phyloP scores from a whole-genome alignment of 2,888 invertebrate species.

The Limenitis camilla region DNA sequence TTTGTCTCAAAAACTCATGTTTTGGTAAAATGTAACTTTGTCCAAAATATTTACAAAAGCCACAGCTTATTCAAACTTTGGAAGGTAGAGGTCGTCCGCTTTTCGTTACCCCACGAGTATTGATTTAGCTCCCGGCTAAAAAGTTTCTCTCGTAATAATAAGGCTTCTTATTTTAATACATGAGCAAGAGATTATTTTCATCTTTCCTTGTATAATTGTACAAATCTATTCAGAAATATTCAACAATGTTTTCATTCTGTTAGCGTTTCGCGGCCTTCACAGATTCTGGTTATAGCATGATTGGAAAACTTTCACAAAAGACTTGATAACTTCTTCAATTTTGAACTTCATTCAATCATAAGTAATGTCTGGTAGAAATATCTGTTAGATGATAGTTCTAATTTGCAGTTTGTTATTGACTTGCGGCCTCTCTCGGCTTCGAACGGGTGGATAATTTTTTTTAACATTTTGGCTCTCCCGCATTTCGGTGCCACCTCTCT shows the following conservation, averaged over 20 bases:
- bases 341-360: constrained; percentile 3
- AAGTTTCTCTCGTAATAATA: constrained; percentile 43
- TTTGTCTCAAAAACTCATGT: too few relatives aligned
- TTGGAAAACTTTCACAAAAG: constrained; percentile 10
- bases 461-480: too few relatives aligned
- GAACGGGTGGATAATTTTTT: too few relatives aligned
- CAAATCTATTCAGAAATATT: neutral
- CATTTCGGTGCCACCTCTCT: too few relatives aligned
- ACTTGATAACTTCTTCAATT: constrained; percentile 6
- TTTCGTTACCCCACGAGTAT: constrained; percentile 47
- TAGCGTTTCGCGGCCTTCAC: too few relatives aligned
- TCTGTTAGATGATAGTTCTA: too few relatives aligned
- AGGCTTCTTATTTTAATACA: constrained; percentile 29
- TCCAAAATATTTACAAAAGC: constrained; percentile 10
- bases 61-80: constrained; percentile 41
- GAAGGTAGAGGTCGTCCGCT: constrained; percentile 37
- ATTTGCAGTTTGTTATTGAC: too few relatives aligned
- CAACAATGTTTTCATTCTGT: too few relatives aligned
- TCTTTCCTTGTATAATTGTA: neutral
- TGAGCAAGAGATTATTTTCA: constrained; percentile 24
- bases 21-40: too few relatives aligned
- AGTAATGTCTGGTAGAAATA: neutral
- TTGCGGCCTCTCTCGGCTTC: too few relatives aligned
- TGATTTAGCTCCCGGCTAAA: constrained; percentile 51
- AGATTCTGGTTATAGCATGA: constrained; percentile 1